A percentile compares a stretch with the other conserved stretches of the same genome.
Evolutionary conservation across 2,888 invertebrate genomes (phyloP).

Genomic region (Choreutis nemorana): DNA sequence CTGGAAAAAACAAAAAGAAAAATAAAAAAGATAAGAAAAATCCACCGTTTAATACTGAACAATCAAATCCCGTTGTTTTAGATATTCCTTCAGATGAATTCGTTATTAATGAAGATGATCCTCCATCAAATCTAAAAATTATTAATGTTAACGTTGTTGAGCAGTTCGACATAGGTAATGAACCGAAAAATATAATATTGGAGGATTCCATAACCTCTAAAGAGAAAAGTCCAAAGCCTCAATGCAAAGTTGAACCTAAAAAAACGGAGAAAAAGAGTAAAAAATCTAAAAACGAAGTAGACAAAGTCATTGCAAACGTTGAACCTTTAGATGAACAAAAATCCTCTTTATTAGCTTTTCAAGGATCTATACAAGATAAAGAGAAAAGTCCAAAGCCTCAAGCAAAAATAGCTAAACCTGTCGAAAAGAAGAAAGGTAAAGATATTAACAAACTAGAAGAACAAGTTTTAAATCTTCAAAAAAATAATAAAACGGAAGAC

Average conservation of each 20-base stretch:
- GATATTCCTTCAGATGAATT: no score
- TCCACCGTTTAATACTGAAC: no score
- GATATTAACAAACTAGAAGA: conserved; percentile 5
- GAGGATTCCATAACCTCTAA: no score
- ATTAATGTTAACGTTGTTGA: no score
- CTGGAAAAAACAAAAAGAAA: conserved; percentile 18
- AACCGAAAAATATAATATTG: no score
- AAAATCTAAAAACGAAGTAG: neutral
- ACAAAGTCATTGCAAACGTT: neutral
- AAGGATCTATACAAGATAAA: conserved; percentile 6
- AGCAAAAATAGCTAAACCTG: conserved; percentile 43
- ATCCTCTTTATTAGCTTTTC: no score
- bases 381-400: conserved; percentile 25
- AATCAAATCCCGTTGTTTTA: conserved; percentile 1
- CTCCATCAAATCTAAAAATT: neutral
- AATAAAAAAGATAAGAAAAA: conserved; percentile 23
- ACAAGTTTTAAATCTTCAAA: neutral
- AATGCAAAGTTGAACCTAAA: neutral
- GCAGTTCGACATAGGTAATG: no score
- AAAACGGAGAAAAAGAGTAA: neutral
- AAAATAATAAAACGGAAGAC: no score
- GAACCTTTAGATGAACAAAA: no score
- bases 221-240: conserved; percentile 1
- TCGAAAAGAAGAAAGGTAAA: conserved; percentile 37
- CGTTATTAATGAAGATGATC: neutral